Base-by-base conservation (phyloP, 2,797 vertebrate species). In the Carapus acus region DNA sequence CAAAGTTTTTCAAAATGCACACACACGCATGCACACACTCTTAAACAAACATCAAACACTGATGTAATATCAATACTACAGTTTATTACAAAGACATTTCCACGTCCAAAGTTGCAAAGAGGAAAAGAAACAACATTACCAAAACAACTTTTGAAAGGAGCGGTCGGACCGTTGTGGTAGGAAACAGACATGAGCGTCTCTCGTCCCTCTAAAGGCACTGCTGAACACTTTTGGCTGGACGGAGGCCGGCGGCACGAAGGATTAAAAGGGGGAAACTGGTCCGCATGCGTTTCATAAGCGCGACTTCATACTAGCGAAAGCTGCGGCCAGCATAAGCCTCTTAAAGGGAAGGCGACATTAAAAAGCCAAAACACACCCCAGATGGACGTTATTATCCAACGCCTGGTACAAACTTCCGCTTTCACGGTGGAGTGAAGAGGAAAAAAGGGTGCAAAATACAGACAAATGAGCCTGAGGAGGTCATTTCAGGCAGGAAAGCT, bases 201-300 rank as follows among this genome's bases (percentile, higher is more conserved):
- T 54, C 29, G 31, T 65, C 48, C 71, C 70, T 23, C 71, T 73
- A 73, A 62, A 83, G 81, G 84, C 79, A 83, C 76, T 79, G 61
- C 69, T 75, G 57, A 77, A 54, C 58, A 71, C 58, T 70, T 81
- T 74, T 79, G 73, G 70, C 78, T 65, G 58, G 57, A 65, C 0
- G 14, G 57, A 63, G 50, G 43, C 54, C 58, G 66, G 64, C 71
- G 65, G 62, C 66, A 67, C 57, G 71, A 56, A 49, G 52, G 73
- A 80, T 79, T 74, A 77, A 34, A n/a, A 13, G 21, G 37, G 68
- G 52, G 59, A 72, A 67, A 67, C 47, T 60, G 49, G 58, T 60
- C 43, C 52, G 44, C 74, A 68, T 69, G 58, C 64, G 65, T 72
- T 80, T 77, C 53, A 79, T 77, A 73, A 80, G 74, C 62, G 69